Percentiles rank a stretch among this genome's conserved stretches.
phyloP scores from a whole-genome alignment of 1,140 invertebrate genomes.

The Dinoponera quadriceps region DNA sequence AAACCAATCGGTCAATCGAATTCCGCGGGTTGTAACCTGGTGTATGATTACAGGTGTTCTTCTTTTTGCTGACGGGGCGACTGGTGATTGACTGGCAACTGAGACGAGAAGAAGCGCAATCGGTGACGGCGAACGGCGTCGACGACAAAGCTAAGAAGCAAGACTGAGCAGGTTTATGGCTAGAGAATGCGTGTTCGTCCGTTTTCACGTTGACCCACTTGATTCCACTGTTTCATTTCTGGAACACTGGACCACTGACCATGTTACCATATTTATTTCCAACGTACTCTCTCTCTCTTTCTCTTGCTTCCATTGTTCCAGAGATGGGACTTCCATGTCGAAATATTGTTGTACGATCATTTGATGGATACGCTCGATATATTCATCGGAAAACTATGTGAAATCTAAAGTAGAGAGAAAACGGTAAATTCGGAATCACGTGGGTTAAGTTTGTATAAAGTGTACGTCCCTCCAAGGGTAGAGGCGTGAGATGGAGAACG shows the following conservation, averaged over 20 bases:
- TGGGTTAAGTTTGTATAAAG: conserved; percentile 21
- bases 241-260: background rate
- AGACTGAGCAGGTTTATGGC: conserved; percentile 79
- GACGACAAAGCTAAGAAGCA: conserved; percentile 85
- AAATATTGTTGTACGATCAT: background rate
- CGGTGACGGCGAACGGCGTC: conserved; percentile 81
- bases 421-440: background rate
- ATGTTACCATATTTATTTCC: conserved; percentile 36
- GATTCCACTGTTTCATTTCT: conserved; percentile 35
- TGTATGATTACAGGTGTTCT: conserved; percentile 89
- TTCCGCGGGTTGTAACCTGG: background rate
- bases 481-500: background rate
- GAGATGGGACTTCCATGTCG: background rate
- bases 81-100: conserved; percentile 92
- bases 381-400: conserved; percentile 1
- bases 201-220: conserved; percentile 27
- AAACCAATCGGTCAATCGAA: too few relatives aligned
- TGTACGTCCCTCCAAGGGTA: background rate
- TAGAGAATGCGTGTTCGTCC: conserved; percentile 1
- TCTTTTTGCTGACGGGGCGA: conserved; percentile 97
- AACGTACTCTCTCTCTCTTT: background rate
- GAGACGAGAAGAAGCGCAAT: conserved; percentile 81
- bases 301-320: background rate
- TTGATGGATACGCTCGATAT: background rate
- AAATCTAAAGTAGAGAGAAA: background rate